Percentiles rank a stretch among this genome's conserved stretches.
These are phyloP conservation scores for Galerucella calmariensis DNA, from an alignment of 2,888 invertebrate genomes.

Conservation along the genomic window DNA sequence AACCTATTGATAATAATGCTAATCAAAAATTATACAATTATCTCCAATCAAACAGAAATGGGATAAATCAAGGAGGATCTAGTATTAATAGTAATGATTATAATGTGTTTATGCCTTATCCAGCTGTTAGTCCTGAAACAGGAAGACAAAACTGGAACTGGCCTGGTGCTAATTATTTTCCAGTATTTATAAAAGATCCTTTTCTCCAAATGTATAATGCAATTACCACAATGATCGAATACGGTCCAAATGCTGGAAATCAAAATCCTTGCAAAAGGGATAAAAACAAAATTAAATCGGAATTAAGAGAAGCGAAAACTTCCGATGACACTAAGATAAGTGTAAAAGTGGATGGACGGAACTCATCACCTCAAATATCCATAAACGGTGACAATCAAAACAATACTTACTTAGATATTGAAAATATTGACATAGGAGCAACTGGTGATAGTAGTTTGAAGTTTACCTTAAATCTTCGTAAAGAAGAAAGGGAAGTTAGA, in stretches of 20 bases:
- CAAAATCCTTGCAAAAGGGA: conserved; percentile 48
- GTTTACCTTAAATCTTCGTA: conserved; percentile 44
- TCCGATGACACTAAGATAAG: conserved; percentile 37
- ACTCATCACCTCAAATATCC: conserved; percentile 36
- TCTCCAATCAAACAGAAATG: not conserved
- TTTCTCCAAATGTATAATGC: conserved; percentile 68
- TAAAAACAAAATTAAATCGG: conserved; percentile 30
- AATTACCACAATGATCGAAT: conserved; percentile 69
- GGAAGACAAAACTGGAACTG: conserved; percentile 60
- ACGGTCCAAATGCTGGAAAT: conserved; percentile 69
- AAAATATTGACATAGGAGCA: conserved; percentile 47
- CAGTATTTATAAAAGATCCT: conserved; percentile 71
- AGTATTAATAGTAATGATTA: conserved; percentile 34
- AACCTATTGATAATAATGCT: conserved; percentile 27
- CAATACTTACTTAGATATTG: conserved; percentile 45
- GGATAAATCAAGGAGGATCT: not conserved
- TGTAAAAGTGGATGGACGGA: conserved; percentile 36
- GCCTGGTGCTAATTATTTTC: conserved; percentile 69
- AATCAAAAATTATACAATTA: conserved; percentile 16
- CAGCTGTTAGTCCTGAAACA: conserved; percentile 32
- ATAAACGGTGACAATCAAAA: conserved; percentile 38
- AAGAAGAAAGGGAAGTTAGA: conserved; percentile 38
- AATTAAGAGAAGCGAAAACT: conserved; percentile 39
- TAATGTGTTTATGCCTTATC: conserved; percentile 38
- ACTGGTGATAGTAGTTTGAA: conserved; percentile 44